These are phyloP conservation scores for Vulpes ferrilata DNA, from an alignment of 2,113 vertebrate genomes.

Conservation along the genomic window DNA sequence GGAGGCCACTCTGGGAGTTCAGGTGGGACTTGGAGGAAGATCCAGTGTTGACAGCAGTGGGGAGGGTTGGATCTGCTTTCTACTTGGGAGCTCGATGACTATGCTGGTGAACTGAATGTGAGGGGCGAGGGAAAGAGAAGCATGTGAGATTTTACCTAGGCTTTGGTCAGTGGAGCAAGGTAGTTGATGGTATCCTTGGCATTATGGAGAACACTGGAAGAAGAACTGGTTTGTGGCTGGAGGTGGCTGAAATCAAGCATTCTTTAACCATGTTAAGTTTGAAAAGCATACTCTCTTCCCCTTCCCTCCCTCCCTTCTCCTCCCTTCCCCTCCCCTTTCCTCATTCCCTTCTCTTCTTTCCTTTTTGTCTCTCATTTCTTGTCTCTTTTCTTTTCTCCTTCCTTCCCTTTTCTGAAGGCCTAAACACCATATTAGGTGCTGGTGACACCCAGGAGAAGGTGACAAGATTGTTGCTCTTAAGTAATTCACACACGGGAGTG, in stretches of 20 bases:
- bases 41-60: accelerated
- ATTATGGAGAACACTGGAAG: not conserved
- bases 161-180: not conserved
- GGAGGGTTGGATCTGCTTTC: not conserved
- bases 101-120: not conserved
- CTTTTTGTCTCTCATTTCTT: too few relatives aligned
- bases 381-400: too few relatives aligned
- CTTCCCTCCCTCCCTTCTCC: accelerated
- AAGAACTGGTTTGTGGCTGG: not conserved
- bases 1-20: not conserved
- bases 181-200: not conserved
- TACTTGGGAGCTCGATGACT: accelerated
- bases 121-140: not conserved
- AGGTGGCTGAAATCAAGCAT: not conserved
- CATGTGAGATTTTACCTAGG: not conserved
- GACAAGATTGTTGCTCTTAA: not conserved
- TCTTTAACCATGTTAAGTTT: not conserved
- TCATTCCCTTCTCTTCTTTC: not conserved
- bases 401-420: not conserved
- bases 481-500: not conserved
- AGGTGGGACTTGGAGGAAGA: not conserved
- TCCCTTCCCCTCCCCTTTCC: too few relatives aligned
- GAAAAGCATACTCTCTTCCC: not conserved
- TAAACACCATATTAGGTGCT: not conserved
- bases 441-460: not conserved